These are phyloP conservation scores for Siniperca undulata DNA, from an alignment of 2,797 vertebrate genomes.

Conservation along the genomic window DNA sequence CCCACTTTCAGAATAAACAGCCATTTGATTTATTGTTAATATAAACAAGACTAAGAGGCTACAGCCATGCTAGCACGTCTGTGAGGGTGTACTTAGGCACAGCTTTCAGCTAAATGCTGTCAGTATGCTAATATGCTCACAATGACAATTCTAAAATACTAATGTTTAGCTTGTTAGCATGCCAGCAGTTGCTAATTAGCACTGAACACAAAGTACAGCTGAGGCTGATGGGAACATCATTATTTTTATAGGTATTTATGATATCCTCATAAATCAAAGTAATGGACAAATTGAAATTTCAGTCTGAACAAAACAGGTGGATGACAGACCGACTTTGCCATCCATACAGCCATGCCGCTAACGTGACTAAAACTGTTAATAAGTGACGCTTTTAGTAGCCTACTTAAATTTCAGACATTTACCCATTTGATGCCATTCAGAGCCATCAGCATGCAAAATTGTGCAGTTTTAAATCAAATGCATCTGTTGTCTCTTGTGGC, in stretches of 20 bases:
- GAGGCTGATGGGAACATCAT: background rate
- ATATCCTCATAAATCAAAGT: background rate
- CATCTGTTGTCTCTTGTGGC: conserved; percentile 41
- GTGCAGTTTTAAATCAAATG: conserved; percentile 20
- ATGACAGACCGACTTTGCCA: background rate
- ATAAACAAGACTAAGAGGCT: background rate
- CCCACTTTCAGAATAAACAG: background rate
- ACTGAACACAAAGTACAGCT: background rate
- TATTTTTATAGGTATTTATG: background rate
- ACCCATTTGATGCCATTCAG: background rate
- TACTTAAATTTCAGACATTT: background rate
- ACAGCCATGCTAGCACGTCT: background rate
- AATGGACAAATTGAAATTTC: background rate
- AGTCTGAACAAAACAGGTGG: background rate
- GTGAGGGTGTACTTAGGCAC: no score
- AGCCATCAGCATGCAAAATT: background rate
- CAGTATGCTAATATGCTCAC: no score
- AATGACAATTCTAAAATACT: background rate
- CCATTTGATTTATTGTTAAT: background rate
- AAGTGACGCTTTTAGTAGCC: background rate
- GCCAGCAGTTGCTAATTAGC: background rate
- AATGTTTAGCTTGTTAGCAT: background rate
- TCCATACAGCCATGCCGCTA: background rate
- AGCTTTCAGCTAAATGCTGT: no score
- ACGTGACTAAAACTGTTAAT: background rate